Evolutionary conservation across 2,888 invertebrate species (phyloP).

Genomic region (Scelioninae gen. 1): DNA sequence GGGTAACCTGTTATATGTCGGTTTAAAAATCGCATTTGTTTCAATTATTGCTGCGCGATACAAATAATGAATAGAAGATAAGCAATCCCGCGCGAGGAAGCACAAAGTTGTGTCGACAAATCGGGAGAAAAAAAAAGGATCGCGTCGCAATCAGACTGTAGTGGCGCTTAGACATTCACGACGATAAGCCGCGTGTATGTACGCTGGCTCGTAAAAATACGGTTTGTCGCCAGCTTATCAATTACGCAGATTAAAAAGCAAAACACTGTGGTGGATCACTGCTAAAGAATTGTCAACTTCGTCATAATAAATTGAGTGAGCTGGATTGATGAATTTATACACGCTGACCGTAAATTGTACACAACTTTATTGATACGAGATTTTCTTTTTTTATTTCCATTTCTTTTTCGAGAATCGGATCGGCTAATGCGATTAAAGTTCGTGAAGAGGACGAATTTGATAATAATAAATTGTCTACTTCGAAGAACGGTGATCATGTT

Average conservation of each 20-base stretch:
- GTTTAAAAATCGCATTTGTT: conserved; percentile 17
- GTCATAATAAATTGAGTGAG: conserved; percentile 55
- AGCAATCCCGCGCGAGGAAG: conserved; percentile 11
- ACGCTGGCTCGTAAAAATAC: conserved; percentile 36
- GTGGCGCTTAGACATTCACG: conserved; percentile 35
- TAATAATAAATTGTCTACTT: too few species aligned
- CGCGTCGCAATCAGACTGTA: not conserved
- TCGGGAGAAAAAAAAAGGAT: conserved; percentile 6
- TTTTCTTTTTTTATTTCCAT: not conserved
- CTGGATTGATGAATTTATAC: conserved; percentile 41
- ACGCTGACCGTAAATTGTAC: conserved; percentile 23
- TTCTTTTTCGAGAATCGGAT: not conserved
- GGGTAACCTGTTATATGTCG: too few species aligned
- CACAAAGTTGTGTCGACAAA: conserved; percentile 25
- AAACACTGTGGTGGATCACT: conserved; percentile 31
- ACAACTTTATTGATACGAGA: conserved; percentile 19
- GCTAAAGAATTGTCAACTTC: conserved; percentile 29
- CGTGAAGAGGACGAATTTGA: too few species aligned
- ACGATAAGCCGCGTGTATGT: conserved; percentile 23
- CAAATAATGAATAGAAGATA: conserved; percentile 26
- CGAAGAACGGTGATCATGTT: too few species aligned
- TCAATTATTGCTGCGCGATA: conserved; percentile 30
- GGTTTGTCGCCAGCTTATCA: conserved; percentile 56
- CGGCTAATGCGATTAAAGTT: too few species aligned
- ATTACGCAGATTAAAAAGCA: conserved; percentile 57